These are phyloP conservation scores for Cataglyphis albicans DNA, from an alignment of 2,888 invertebrate genomes.

Conservation along the genomic window DNA sequence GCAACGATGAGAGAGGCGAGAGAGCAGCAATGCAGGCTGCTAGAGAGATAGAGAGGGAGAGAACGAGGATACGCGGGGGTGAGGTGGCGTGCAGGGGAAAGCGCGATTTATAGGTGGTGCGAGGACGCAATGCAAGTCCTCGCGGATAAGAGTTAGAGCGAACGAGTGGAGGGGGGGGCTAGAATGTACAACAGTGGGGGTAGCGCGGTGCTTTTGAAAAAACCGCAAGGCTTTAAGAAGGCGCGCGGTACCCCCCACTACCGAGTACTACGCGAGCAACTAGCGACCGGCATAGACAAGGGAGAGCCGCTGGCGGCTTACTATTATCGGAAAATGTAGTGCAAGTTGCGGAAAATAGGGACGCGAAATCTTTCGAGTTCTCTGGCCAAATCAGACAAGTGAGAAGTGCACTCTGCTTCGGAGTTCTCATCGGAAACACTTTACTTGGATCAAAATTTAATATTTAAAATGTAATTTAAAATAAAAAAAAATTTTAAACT, in stretches of 20 bases:
- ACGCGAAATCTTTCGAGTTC: slow-evolving; percentile 7
- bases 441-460: background rate
- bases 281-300: slow-evolving; percentile 84
- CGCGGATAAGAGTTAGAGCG: slow-evolving; percentile 25
- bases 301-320: slow-evolving; percentile 70
- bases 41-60: slow-evolving; percentile 42
- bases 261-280: slow-evolving; percentile 83
- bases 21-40: slow-evolving; percentile 15
- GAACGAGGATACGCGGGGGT: slow-evolving; percentile 36
- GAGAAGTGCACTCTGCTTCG: slow-evolving; percentile 7
- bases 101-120: slow-evolving; percentile 38
- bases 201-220: slow-evolving; percentile 83
- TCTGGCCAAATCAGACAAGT: background rate
- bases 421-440: background rate
- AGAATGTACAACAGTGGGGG: slow-evolving; percentile 75
- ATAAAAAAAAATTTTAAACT: too few species aligned
- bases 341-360: slow-evolving; percentile 28
- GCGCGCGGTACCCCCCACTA: slow-evolving; percentile 84
- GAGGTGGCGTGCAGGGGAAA: slow-evolving; percentile 41
- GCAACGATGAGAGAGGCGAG: slow-evolving; percentile 45
- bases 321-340: slow-evolving; percentile 75
- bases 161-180: slow-evolving; percentile 39
- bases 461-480: background rate
- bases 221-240: slow-evolving; percentile 86
- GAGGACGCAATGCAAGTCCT: slow-evolving; percentile 3